Evolutionary conservation across 1,140 invertebrate species (phyloP).

Genomic region (Eufriesea mexicana): DNA sequence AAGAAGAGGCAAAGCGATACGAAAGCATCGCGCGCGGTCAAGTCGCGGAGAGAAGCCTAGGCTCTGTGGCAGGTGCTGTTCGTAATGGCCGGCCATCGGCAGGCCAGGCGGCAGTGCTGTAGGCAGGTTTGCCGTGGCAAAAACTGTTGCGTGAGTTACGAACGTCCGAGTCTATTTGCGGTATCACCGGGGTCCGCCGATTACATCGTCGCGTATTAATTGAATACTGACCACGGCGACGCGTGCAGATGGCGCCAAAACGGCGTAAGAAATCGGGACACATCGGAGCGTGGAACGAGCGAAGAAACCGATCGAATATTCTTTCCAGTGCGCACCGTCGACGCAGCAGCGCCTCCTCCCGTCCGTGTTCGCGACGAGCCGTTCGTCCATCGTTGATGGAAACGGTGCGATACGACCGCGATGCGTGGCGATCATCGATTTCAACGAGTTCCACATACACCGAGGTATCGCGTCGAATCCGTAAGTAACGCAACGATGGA

Average conservation of each 20-base stretch:
- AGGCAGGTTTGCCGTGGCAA: conserved; percentile 65
- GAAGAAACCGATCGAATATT: conserved; percentile 35
- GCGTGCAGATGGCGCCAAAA: conserved; percentile 38
- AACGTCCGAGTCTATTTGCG: conserved; percentile 70
- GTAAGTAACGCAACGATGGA: conserved; percentile 44
- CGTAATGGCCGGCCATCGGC: conserved; percentile 77
- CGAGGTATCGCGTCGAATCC: conserved; percentile 41
- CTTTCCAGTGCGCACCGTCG: neutral
- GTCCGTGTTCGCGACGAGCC: neutral
- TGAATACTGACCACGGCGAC: conserved; percentile 61
- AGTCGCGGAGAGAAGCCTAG: conserved; percentile 61
- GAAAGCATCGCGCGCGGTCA: conserved; percentile 70
- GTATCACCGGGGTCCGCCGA: conserved; percentile 57
- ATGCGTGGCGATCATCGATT: conserved; percentile 40
- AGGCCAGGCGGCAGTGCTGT: conserved; percentile 58
- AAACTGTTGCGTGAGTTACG: conserved; percentile 70
- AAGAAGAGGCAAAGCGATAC: neutral
- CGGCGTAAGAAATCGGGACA: conserved; percentile 47
- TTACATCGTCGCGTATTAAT: conserved; percentile 72
- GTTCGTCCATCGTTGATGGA: conserved; percentile 22
- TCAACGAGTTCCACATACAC: conserved; percentile 54
- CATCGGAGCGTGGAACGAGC: neutral
- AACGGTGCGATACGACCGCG: conserved; percentile 30
- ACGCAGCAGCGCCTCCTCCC: neutral
- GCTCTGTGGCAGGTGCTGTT: conserved; percentile 77